phyloP scores from a whole-genome alignment of 2,113 vertebrate species.

The Neodontobutis hainanensis region DNA sequence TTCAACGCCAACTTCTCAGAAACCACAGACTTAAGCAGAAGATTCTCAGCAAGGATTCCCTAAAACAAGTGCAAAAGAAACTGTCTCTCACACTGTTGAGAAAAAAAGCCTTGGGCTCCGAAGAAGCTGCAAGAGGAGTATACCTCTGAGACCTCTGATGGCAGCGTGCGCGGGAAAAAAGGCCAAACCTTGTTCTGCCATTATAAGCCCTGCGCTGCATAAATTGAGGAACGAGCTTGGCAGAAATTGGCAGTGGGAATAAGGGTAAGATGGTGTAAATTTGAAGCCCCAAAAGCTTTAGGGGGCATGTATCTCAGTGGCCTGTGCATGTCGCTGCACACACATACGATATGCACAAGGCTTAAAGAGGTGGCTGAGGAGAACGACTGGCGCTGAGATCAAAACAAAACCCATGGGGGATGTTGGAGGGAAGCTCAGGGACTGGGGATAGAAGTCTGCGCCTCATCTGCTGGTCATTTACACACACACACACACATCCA shows the following conservation, averaged over 20 bases:
- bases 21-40: slow-evolving; percentile 33
- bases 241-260: slow-evolving; percentile 69
- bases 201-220: slow-evolving; percentile 54
- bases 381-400: slow-evolving; percentile 63
- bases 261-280: slow-evolving; percentile 68
- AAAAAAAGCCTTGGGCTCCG: slow-evolving; percentile 53
- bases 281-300: slow-evolving; percentile 69
- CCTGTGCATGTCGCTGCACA: slow-evolving; percentile 20
- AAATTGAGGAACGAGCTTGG: slow-evolving; percentile 37
- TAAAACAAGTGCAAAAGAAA: slow-evolving; percentile 41
- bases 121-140: slow-evolving; percentile 61
- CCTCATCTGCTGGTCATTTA: slow-evolving; percentile 35
- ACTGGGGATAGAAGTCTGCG: slow-evolving; percentile 49
- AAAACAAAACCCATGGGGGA: slow-evolving; percentile 72
- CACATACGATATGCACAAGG: slow-evolving; percentile 38
- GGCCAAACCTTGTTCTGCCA: slow-evolving; percentile 61
- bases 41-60: slow-evolving; percentile 49
- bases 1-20: slow-evolving; percentile 52
- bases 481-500: slow-evolving; percentile 40
- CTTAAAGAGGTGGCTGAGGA: slow-evolving; percentile 61
- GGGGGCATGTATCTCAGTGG: slow-evolving; percentile 54
- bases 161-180: slow-evolving; percentile 56
- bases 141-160: slow-evolving; percentile 63
- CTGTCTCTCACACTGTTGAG: slow-evolving; percentile 48
- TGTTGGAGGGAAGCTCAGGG: slow-evolving; percentile 66